These are phyloP conservation scores for Sussaba pulchella DNA, from an alignment of 2,888 invertebrate genomes.

Conservation along the genomic window DNA sequence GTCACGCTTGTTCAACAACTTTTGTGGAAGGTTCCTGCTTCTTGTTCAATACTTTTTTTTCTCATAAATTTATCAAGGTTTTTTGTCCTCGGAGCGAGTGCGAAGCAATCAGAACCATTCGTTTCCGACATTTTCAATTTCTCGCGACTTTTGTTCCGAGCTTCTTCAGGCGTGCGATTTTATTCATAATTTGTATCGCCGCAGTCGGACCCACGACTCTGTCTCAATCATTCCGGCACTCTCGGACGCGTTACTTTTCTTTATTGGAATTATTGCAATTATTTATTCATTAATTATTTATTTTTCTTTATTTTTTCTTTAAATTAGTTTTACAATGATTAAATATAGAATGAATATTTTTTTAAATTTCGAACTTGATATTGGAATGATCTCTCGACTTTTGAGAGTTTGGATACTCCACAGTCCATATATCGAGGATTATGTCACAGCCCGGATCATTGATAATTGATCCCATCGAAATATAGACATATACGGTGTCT, in stretches of 20 bases:
- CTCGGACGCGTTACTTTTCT: too few relatives aligned
- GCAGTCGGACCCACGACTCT: not conserved
- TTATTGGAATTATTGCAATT: too few relatives aligned
- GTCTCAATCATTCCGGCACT: not conserved
- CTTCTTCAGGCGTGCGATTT: not conserved
- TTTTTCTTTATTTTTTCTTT: too few relatives aligned
- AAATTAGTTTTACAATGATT: not conserved
- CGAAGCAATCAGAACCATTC: constrained; percentile 7
- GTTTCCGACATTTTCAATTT: constrained; percentile 2
- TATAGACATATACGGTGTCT: too few relatives aligned
- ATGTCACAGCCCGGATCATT: constrained; percentile 4
- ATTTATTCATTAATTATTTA: too few relatives aligned
- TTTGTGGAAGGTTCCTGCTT: not conserved
- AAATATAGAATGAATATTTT: not conserved
- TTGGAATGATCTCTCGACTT: not conserved
- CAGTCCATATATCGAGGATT: not conserved
- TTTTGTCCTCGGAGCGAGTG: not conserved
- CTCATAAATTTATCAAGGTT: not conserved
- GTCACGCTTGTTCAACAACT: constrained; percentile 10
- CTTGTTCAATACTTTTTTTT: not conserved
- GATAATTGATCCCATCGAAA: too few relatives aligned
- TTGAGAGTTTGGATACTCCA: not conserved
- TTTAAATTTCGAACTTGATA: not conserved
- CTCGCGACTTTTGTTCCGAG: not conserved
- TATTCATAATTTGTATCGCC: not conserved